Percentiles rank a stretch among this genome's conserved stretches.
Evolutionary conservation across 1,140 invertebrate genomes (phyloP).

Genomic region (Brachionus koreanus): DNA sequence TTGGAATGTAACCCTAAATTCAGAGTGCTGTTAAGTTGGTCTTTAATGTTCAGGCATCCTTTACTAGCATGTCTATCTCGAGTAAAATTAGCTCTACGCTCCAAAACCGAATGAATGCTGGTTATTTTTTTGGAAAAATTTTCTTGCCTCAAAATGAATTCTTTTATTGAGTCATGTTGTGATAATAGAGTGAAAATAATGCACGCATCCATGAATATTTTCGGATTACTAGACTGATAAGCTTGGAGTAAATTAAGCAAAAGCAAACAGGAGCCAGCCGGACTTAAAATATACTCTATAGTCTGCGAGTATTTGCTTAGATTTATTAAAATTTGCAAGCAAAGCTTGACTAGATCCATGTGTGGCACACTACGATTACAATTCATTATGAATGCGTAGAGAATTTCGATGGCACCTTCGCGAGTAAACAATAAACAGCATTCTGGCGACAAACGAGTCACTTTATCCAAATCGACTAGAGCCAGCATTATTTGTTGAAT

Average conservation of each 20-base stretch:
- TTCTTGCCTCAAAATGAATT: background rate
- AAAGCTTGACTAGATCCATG: slow-evolving; percentile 32
- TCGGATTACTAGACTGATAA: slow-evolving; percentile 14
- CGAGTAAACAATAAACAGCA: slow-evolving; percentile 31
- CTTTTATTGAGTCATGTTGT: slow-evolving; percentile 10
- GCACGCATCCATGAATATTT: slow-evolving; percentile 31
- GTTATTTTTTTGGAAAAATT: background rate
- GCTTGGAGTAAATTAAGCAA: background rate
- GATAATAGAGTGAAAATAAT: slow-evolving; percentile 38
- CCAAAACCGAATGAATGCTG: slow-evolving; percentile 1
- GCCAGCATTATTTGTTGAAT: slow-evolving; percentile 21
- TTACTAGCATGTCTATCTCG: background rate
- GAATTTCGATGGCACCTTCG: slow-evolving; percentile 25
- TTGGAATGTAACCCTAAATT: background rate
- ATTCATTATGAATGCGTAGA: slow-evolving; percentile 11
- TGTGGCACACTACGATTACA: slow-evolving; percentile 42
- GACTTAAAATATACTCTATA: background rate
- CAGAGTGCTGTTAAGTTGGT: background rate
- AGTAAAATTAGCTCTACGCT: slow-evolving; percentile 9
- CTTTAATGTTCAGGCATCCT: background rate
- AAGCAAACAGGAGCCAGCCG: background rate
- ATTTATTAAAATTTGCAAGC: slow-evolving; percentile 33
- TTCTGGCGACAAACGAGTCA: slow-evolving; percentile 34
- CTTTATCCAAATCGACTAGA: slow-evolving; percentile 29
- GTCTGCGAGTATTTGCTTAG: slow-evolving; percentile 9